These are phyloP conservation scores for Cebidichthys violaceus DNA, from an alignment of 2,113 vertebrate species.

Conservation along the genomic window DNA sequence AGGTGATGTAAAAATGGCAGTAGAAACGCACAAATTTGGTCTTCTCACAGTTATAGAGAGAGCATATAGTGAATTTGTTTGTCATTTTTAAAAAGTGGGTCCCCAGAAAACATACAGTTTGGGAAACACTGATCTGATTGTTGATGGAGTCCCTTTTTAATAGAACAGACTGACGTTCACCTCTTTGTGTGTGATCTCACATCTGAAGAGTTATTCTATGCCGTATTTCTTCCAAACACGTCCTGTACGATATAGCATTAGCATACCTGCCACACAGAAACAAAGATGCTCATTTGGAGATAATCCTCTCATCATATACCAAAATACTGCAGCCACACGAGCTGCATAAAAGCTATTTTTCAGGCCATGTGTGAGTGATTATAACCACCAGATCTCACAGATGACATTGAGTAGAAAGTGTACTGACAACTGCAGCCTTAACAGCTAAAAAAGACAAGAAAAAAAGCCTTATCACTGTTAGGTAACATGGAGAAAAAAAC, in stretches of 20 bases:
- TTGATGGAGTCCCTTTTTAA: background rate
- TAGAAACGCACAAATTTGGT: background rate
- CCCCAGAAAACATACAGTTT: background rate
- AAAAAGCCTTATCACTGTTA: conserved; percentile 32
- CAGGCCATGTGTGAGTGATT: background rate
- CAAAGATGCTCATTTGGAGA: background rate
- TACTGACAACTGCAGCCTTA: background rate
- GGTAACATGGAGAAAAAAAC: conserved; percentile 39
- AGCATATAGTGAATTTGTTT: too few relatives aligned
- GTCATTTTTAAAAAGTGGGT: background rate
- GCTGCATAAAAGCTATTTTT: background rate
- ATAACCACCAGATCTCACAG: background rate
- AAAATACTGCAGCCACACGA: background rate
- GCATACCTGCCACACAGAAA: background rate
- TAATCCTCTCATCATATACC: conserved; percentile 1
- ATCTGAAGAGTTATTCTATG: background rate
- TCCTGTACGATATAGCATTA: background rate
- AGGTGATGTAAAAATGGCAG: background rate
- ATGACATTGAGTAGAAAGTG: conserved; percentile 14
- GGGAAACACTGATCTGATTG: too few relatives aligned
- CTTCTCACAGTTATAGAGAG: background rate
- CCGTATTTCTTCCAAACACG: background rate
- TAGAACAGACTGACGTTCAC: background rate
- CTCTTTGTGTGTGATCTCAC: background rate
- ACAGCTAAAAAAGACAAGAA: background rate